Evolutionary conservation across 2,113 vertebrate genomes (phyloP).

Genomic region (Octodon degus): DNA sequence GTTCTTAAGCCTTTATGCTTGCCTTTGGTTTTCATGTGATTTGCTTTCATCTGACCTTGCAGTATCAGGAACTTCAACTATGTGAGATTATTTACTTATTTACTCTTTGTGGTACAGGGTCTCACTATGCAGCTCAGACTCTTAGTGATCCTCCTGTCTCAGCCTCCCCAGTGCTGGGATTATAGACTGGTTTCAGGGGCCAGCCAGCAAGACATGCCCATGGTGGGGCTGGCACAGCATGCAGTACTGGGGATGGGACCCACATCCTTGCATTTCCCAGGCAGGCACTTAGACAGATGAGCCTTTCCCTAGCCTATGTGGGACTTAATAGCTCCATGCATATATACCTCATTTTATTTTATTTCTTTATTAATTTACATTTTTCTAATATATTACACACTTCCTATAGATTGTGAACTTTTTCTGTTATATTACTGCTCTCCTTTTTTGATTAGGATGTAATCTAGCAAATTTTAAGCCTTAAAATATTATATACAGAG

Average conservation of each 20-base stretch:
- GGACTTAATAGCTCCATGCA: neutral
- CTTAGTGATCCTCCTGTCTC: too few relatives aligned
- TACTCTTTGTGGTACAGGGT: too few relatives aligned
- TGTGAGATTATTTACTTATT: neutral
- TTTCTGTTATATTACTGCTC: neutral
- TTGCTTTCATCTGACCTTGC: neutral
- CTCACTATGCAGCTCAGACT: too few relatives aligned
- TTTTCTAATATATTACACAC: neutral
- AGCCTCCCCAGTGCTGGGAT: too few relatives aligned
- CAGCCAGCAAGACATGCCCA: too few relatives aligned
- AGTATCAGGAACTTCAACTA: neutral
- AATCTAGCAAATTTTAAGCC: neutral
- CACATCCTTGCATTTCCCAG: too few relatives aligned
- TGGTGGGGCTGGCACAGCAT: too few relatives aligned
- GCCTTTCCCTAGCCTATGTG: neutral
- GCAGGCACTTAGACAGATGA: too few relatives aligned
- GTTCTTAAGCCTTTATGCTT: neutral
- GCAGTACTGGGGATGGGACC: too few relatives aligned
- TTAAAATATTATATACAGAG: neutral
- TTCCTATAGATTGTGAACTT: neutral
- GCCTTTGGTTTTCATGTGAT: neutral
- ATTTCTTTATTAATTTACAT: neutral
- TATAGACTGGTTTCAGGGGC: too few relatives aligned
- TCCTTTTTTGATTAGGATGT: neutral
- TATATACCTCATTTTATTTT: neutral